phyloP scores from a whole-genome alignment of 37 sponge, comb jelly and placozoan genomes.

The Bolinopsis microptera region DNA sequence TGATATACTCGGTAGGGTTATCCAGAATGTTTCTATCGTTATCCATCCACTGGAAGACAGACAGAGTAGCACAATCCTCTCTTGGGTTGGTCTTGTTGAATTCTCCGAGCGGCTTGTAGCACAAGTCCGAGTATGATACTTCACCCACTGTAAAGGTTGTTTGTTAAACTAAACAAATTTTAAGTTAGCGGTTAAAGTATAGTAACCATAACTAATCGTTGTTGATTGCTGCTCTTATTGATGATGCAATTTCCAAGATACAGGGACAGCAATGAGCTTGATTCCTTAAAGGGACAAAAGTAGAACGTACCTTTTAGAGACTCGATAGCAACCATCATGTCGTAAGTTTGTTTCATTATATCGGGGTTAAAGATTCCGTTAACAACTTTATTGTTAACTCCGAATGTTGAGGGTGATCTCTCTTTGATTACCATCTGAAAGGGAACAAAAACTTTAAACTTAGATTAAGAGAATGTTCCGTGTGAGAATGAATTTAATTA shows the following conservation, averaged over 20 bases:
- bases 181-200: too few species aligned
- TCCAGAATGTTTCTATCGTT: conserved; percentile 18
- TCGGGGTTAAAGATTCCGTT: conserved; percentile 43
- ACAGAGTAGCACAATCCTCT: conserved; percentile 40
- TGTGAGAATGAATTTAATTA: too few species aligned
- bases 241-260: too few species aligned
- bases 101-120: conserved; percentile 62
- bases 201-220: too few species aligned
- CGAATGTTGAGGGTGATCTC: neutral
- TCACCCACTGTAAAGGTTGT: neutral
- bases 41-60: conserved; percentile 55
- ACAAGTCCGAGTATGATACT: conserved; percentile 10
- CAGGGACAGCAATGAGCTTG: too few species aligned
- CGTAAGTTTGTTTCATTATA: neutral
- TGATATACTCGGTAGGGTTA: neutral
- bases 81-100: conserved; percentile 59
- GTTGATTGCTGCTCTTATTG: too few species aligned
- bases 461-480: too few species aligned
- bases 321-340: conserved; percentile 3
- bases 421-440: conserved; percentile 38
- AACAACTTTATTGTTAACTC: neutral
- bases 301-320: neutral
- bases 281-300: too few species aligned
- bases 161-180: too few species aligned
- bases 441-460: too few species aligned